Evolutionary conservation across 2,113 vertebrate genomes (phyloP), one percentile per base, ranked within the genome.

Genomic region (Mastomys coucha): DNA sequence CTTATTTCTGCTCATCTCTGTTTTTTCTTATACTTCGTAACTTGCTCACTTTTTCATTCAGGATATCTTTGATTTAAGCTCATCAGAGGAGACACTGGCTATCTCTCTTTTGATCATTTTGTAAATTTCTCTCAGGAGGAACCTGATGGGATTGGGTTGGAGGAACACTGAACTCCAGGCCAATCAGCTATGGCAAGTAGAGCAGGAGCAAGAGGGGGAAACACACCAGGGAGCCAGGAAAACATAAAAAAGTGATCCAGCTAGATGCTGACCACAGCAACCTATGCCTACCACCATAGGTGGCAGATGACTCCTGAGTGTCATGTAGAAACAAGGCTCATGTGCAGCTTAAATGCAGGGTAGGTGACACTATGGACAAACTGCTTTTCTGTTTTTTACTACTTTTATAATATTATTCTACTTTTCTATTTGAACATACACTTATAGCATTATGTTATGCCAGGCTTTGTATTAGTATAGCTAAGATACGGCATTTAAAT

Each of bases 401-500:
- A 14, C 28, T 84, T 81, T 81, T 22, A 36, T n/a, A 53, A 12
- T 58, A 56, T 56, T 80, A 19, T 87, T 49, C 67, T 45, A n/a
- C 9, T 65, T 28, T 80, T 53, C 20, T 49, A 65, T 84, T 90
- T 95, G 51, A 19, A 17, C 10, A 36, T 2, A 92, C 4, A 42
- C 45, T 81, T 93, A 39, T 3, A 63, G 5, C 63, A 85, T 58
- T 93, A 67, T 67, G 31, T 65, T 63, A 75, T 93, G 36, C 88
- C 26, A 85, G 42, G n/a, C 11, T 81, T 17, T n/a, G 2, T 51
- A 85, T 88, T 80, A 87, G 3, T 14, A 33, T 89, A 60, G 86
- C 76, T 77, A 95, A 97, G 51, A 73, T 19, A 33, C 42, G 51
- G 4, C 33, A 77, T 92, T 88, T 90, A 53, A 76, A 91, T 88